Percentiles rank a stretch among this genome's conserved stretches.
Conservation (phyloP, 1,140 invertebrate genomes). For the Batillaria attramentaria region DNA sequence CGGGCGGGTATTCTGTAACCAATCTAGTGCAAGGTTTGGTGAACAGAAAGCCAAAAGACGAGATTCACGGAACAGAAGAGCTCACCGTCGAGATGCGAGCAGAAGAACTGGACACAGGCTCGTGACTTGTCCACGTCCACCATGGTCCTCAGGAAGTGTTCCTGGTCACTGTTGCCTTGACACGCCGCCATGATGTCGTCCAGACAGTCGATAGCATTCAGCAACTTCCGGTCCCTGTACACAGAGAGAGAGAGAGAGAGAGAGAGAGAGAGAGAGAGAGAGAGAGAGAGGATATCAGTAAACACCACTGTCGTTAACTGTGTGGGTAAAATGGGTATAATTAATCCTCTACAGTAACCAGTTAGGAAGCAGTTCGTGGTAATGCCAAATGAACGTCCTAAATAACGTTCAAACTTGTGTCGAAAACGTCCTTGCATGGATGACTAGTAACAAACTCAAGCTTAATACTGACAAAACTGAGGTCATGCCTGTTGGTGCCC, state of each 20-base stretch:
- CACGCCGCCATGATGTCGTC: constrained; percentile 10
- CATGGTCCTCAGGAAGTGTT: constrained; percentile 31
- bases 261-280: neutral
- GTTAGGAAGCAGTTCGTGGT: too few relatives aligned
- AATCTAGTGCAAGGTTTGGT: neutral
- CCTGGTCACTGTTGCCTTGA: constrained; percentile 33
- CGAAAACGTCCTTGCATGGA: too few relatives aligned
- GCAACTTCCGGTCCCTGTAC: constrained; percentile 8
- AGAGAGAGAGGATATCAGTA: too few relatives aligned
- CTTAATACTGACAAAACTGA: too few relatives aligned
- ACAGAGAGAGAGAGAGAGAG: neutral
- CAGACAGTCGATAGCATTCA: constrained; percentile 17
- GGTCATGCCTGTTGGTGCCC: too few relatives aligned
- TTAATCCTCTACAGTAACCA: too few relatives aligned
- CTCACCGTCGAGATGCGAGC: constrained; percentile 22
- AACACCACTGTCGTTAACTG: too few relatives aligned
- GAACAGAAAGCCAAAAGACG: neutral
- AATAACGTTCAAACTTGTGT: too few relatives aligned
- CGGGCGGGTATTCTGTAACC: neutral
- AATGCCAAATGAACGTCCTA: too few relatives aligned
- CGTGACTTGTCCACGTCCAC: constrained; percentile 9
- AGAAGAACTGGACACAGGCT: constrained; percentile 26
- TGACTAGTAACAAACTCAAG: too few relatives aligned
- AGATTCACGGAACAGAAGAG: neutral
- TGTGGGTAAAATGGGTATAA: too few relatives aligned